phyloP scores from a whole-genome alignment of 2,888 invertebrate species.

The Myopa tessellatipennis region DNA sequence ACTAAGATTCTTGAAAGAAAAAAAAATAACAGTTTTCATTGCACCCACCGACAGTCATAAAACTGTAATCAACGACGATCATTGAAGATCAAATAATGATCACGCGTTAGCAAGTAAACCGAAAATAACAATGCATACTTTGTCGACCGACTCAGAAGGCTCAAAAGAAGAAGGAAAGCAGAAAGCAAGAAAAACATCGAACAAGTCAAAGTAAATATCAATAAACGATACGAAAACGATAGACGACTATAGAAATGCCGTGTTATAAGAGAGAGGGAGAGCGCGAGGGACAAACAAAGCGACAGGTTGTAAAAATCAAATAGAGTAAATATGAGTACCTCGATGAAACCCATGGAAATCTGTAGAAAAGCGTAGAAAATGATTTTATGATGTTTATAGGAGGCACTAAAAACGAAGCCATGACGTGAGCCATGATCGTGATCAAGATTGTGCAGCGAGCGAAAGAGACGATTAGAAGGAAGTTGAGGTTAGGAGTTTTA shows the following conservation, averaged over 20 bases:
- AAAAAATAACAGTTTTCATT: background rate
- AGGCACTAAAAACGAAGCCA: background rate
- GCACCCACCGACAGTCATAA: conserved; percentile 10
- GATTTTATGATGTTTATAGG: conserved; percentile 35
- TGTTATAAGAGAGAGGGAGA: background rate
- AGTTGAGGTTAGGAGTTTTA: too few species aligned
- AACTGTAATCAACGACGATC: conserved; percentile 31
- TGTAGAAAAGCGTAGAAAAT: conserved; percentile 10
- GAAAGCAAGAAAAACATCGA: conserved; percentile 3
- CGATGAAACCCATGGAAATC: background rate
- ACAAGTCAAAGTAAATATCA: background rate
- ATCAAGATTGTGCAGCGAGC: background rate
- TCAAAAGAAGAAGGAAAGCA: background rate
- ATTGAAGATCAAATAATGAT: conserved; percentile 34
- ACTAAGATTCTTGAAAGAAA: background rate
- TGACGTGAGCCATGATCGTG: conserved; percentile 29
- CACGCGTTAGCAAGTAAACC: conserved; percentile 33
- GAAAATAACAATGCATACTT: conserved; percentile 15
- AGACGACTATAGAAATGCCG: background rate
- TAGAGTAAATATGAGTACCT: background rate
- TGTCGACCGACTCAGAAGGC: background rate
- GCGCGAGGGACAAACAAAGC: conserved; percentile 24
- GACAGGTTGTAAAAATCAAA: conserved; percentile 36
- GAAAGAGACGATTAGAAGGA: too few species aligned
- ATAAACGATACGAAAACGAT: background rate